A percentile compares a stretch with the other conserved stretches of the same genome.
phyloP scores from a whole-genome alignment of 2,113 vertebrate genomes.

The Lathamus discolor region DNA sequence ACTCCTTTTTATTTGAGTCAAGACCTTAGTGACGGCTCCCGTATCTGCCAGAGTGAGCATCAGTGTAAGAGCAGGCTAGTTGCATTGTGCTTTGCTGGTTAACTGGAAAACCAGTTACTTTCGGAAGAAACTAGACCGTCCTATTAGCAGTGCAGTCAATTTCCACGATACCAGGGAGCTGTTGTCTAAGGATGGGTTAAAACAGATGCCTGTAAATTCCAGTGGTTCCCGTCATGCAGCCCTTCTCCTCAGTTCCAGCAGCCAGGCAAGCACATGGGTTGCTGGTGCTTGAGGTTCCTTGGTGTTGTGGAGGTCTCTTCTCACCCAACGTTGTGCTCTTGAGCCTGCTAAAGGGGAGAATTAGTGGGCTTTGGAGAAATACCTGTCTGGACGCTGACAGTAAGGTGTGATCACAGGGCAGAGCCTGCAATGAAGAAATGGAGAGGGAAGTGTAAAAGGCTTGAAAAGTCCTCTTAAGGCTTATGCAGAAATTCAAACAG shows the following conservation, averaged over 20 bases:
- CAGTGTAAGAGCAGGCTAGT: neutral
- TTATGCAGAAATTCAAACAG: neutral
- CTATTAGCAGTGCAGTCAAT: neutral
- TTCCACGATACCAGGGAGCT: neutral
- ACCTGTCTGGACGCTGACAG: neutral
- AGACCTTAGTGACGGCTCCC: neutral
- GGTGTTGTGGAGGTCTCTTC: neutral
- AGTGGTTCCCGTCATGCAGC: neutral
- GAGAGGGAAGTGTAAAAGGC: neutral
- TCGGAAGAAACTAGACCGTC: neutral
- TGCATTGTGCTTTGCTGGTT: neutral
- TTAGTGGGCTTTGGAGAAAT: neutral
- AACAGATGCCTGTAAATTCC: neutral
- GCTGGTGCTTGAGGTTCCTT: rapidly evolving
- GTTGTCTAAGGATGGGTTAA: neutral
- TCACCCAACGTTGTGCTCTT: rapidly evolving
- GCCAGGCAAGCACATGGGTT: rapidly evolving
- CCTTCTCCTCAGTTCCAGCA: neutral
- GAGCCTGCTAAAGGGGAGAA: neutral
- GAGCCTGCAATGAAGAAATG: neutral
- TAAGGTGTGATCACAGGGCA: neutral
- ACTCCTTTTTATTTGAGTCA: neutral
- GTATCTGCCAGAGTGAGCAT: neutral
- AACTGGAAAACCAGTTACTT: neutral
- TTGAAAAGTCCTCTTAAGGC: neutral